Base-by-base conservation (phyloP, 2,888 invertebrate species). In the Caenorhabditis sp. region DNA sequence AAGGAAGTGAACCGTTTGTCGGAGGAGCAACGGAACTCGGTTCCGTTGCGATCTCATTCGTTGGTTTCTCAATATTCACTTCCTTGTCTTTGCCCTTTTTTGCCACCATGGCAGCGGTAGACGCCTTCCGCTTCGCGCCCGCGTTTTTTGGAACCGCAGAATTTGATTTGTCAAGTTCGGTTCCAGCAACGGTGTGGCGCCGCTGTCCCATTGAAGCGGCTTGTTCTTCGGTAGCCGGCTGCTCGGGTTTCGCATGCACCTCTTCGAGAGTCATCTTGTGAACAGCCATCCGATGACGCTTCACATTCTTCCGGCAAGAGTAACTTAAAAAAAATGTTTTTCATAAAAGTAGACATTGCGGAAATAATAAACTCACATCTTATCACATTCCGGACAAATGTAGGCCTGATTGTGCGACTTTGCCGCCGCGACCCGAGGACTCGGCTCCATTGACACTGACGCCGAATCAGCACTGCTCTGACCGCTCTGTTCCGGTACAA, bases 231-330 rank as follows among this genome's bases (percentile, higher is more conserved):
- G 71, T 68, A 0, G 82, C 85, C 3, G 85, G 84, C 5, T 67
- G 71, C 18, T 80, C 71, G 8, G 77, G 69, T 9, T 61, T 76
- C 0, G 76, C 76, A 9, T 61, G 28, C 15, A 87, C 74, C 24
- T 88, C 87, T 8, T 89, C 85, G 1, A 83, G 60, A 4, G 87
- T 77, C 44, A 89, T 55, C 74, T 89, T 89, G 74, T 89, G 89
- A 22, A 89, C 86, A 9, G 89, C 87, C 84, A 87, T 84, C 15
- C 89, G 85, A 47, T 89, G 89, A 4, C 89, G 80, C 55, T 89
- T 89, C 22, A 89, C 89, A 67, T 89, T 89, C 67, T 89, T 89
- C 11, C 89, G 87, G 53, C 89, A 89, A 5, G 88, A 88, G 69
- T 87, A 89, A 0, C 87, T 87, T 58, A 61, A 85, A 77, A 11